phyloP scores from a whole-genome alignment of 1,140 invertebrate genomes.

The Elysia chlorotica region DNA sequence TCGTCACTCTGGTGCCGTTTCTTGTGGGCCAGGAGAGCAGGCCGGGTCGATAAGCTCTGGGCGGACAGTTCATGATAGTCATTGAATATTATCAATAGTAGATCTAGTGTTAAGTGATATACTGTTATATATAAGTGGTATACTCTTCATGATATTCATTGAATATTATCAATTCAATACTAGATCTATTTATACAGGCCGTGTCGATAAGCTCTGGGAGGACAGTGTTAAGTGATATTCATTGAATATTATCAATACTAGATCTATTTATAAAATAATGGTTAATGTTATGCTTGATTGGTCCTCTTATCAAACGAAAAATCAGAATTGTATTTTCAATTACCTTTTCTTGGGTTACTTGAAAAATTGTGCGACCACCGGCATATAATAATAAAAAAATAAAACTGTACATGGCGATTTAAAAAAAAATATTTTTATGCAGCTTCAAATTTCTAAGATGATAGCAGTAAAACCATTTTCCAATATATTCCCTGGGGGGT shows the following conservation, averaged over 20 bases:
- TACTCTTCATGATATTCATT: not conserved
- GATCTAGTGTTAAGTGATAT: no score
- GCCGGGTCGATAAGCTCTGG: not conserved
- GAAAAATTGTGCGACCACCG: no score
- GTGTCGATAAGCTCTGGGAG: not conserved
- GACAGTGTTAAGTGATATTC: not conserved
- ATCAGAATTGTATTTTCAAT: not conserved
- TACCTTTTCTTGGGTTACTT: no score
- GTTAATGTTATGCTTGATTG: not conserved
- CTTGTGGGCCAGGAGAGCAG: constrained; percentile 14
- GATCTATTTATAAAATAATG: not conserved
- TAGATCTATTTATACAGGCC: not conserved
- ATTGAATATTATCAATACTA: not conserved
- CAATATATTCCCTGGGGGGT: no score
- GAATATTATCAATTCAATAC: no score
- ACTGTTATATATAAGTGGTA: not conserved
- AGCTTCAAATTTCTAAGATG: no score
- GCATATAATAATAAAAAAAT: no score
- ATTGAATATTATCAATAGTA: no score
- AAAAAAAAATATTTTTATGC: no score
- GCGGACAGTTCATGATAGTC: not conserved
- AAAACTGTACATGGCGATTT: no score
- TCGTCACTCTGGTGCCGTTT: no score
- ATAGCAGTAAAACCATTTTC: no score
- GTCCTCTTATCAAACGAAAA: not conserved